Percentiles rank a stretch among this genome's conserved stretches.
phyloP scores from a whole-genome alignment of 2,113 vertebrate genomes.

The Delphinapterus leucas region DNA sequence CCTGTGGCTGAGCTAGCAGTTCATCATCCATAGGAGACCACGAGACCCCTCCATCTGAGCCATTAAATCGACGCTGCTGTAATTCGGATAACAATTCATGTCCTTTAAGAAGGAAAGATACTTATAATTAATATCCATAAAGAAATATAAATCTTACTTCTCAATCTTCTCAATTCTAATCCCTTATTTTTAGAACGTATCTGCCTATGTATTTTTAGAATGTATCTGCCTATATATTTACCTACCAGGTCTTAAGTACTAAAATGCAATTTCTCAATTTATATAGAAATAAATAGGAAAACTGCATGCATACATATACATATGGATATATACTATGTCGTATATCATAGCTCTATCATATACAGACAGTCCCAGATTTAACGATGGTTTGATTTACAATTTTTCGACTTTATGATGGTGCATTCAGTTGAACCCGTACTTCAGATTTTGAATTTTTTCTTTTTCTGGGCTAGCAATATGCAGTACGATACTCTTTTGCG shows the following conservation, averaged over 20 bases:
- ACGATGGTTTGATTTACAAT: neutral
- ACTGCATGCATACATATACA: neutral
- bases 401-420: neutral
- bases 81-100: slow-evolving; percentile 97
- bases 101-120: slow-evolving; percentile 80
- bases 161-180: neutral
- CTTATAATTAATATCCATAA: slow-evolving; percentile 40
- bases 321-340: neutral
- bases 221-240: neutral
- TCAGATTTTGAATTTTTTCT: neutral
- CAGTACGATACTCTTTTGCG: neutral
- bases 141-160: slow-evolving; percentile 11
- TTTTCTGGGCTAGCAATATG: neutral
- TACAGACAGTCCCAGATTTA: neutral
- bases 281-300: neutral
- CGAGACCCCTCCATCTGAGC: slow-evolving; percentile 92
- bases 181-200: neutral
- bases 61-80: slow-evolving; percentile 96
- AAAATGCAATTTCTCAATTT: neutral
- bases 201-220: neutral
- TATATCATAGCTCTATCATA: neutral
- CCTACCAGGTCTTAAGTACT: neutral
- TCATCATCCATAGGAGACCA: slow-evolving; percentile 99
- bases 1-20: slow-evolving; percentile 96
- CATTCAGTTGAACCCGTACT: neutral